A percentile compares a stretch with the other conserved stretches of the same genome.
phyloP scores from a whole-genome alignment of 2,888 invertebrate genomes.

The Sialis lutaria region DNA sequence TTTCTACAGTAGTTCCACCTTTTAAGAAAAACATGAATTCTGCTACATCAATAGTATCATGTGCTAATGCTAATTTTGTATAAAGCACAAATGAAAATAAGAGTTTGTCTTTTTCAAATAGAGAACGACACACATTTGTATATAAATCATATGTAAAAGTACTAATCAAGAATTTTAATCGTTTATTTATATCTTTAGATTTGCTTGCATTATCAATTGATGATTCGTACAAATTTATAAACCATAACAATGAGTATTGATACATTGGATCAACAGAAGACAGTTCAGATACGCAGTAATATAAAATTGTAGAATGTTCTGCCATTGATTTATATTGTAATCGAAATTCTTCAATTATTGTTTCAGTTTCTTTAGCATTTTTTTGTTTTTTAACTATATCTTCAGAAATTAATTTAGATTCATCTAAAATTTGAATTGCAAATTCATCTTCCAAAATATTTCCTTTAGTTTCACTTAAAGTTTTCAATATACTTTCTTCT shows the following conservation, averaged over 20 bases:
- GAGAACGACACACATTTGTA: constrained; percentile 63
- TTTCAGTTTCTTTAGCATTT: constrained; percentile 58
- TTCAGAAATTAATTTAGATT: constrained; percentile 63
- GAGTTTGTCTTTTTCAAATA: constrained; percentile 72
- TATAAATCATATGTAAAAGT: constrained; percentile 69
- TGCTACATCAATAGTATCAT: constrained; percentile 37
- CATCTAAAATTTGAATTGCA: constrained; percentile 74
- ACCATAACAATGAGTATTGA: constrained; percentile 75
- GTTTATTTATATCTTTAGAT: constrained; percentile 49
- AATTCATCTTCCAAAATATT: constrained; percentile 84
- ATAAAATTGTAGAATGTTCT: constrained; percentile 60
- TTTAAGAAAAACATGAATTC: constrained; percentile 56
- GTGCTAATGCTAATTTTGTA: constrained; percentile 44
- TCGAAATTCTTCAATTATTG: constrained; percentile 58
- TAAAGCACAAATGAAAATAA: constrained; percentile 69
- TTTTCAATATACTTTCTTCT: constrained; percentile 76
- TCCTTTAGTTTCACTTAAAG: constrained; percentile 64
- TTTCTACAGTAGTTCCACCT: constrained; percentile 55
- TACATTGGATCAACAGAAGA: constrained; percentile 81
- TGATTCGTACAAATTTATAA: constrained; percentile 60
- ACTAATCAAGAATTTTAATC: constrained; percentile 50
- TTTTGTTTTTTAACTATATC: constrained; percentile 72
- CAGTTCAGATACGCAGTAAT: constrained; percentile 68
- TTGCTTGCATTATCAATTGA: constrained; percentile 61
- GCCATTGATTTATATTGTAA: constrained; percentile 60